Percentiles rank a stretch among this genome's conserved stretches.
Conservation (phyloP, 2,888 invertebrate genomes). For the Sesia bembeciformis region DNA sequence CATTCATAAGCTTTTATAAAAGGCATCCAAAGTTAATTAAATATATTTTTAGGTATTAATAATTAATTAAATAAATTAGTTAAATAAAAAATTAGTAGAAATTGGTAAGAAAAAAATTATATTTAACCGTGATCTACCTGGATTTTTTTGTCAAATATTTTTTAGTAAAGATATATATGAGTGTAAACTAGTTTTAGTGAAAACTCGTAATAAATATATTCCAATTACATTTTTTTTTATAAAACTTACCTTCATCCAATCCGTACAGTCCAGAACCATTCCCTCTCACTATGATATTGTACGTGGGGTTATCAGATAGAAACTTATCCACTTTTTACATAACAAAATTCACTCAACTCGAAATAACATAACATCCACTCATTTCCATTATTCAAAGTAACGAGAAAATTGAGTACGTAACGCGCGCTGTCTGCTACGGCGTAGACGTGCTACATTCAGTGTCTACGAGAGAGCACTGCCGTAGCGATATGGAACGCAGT, state of each 20-base stretch:
- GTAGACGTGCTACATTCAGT: constrained; percentile 49
- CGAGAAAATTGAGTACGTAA: constrained; percentile 7
- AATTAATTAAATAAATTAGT: too few species aligned
- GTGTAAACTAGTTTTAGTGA: too few species aligned
- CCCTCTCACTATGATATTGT: constrained; percentile 68
- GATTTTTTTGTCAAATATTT: too few species aligned
- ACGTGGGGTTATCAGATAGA: constrained; percentile 56
- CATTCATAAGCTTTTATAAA: too few species aligned
- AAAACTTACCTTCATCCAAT: constrained; percentile 49
- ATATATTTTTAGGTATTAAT: too few species aligned
- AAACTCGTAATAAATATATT: too few species aligned
- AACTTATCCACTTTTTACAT: constrained; percentile 72
- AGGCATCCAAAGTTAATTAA: too few species aligned
- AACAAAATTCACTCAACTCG: constrained; percentile 33
- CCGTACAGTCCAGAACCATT: constrained; percentile 58
- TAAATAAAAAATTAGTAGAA: too few species aligned
- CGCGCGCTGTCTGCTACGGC: constrained; percentile 15
- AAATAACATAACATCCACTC: neutral
- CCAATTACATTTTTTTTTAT: too few species aligned
- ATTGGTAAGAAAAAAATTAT: too few species aligned
- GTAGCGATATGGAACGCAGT: constrained; percentile 28
- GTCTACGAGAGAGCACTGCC: constrained; percentile 48
- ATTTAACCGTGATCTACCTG: too few species aligned
- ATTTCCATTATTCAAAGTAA: neutral
- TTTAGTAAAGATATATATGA: too few species aligned